phyloP scores from a whole-genome alignment of 2,797 vertebrate species.

The Clarias laeviceps region DNA sequence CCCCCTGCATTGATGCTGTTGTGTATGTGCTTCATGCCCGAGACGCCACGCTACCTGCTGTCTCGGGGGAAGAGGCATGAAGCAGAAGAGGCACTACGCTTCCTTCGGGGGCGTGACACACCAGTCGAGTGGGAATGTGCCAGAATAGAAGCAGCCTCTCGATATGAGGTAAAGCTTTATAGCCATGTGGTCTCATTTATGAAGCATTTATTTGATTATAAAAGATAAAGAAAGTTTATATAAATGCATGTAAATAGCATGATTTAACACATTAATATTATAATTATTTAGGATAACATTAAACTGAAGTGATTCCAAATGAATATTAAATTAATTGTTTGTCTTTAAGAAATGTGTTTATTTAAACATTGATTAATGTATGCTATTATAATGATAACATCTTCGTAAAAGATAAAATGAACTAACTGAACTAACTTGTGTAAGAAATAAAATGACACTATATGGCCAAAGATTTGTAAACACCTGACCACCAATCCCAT shows the following conservation, averaged over 20 bases:
- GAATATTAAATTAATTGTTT: neutral
- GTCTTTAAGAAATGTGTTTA: neutral
- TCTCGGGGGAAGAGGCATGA: slow-evolving; percentile 75
- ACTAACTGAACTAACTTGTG: too few species aligned
- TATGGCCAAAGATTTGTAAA: neutral
- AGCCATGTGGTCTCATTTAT: neutral
- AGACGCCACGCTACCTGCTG: slow-evolving; percentile 88
- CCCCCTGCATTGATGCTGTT: slow-evolving; percentile 83
- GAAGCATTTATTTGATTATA: neutral
- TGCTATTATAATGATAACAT: neutral
- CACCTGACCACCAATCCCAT: neutral
- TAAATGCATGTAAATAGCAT: neutral
- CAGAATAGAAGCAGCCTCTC: slow-evolving; percentile 73
- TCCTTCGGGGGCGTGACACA: slow-evolving; percentile 82
- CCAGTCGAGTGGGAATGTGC: slow-evolving; percentile 79
- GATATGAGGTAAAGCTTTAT: slow-evolving; percentile 75
- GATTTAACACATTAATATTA: neutral
- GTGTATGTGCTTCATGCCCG: slow-evolving; percentile 89
- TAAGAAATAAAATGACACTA: neutral
- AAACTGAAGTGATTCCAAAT: neutral
- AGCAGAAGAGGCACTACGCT: slow-evolving; percentile 79
- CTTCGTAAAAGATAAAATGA: neutral
- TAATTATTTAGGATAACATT: neutral
- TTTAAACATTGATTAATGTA: neutral
- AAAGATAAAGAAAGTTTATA: neutral